Evolutionary conservation across 35 echinoderm and acorn worm genomes (phyloP), one percentile per base, ranked within the genome.

Genomic region (Holothuria glaberrima): DNA sequence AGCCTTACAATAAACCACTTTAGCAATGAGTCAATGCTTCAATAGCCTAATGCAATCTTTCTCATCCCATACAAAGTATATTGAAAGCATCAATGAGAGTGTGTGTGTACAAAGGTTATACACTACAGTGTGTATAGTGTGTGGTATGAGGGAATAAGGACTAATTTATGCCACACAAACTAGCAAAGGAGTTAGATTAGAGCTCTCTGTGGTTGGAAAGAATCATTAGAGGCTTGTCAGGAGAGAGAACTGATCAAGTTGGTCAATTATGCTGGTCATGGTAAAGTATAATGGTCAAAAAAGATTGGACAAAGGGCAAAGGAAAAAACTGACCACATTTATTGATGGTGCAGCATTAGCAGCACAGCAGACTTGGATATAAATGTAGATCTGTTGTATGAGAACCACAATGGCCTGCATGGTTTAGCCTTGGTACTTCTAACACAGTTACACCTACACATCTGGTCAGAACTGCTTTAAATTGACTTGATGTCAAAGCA

Each of bases 1-100:
- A 75, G 71, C 71, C 71, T 48, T 75, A 75, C 71, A 75, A 75
- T 41, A 32, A 75, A 38, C 71, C 29, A 31, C 31, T 75, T n/a
- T 21, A 41, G 71, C 29, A n/a, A 75, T 75, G 71, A 75, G 71
- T 48, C 71, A 31, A 38, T 75, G 71, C 71, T 38, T 75, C 34
- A 75, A 75, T 31, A 75, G 71, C 71, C 71, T 75, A 75, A 75
- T 75, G 34, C 71, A 75, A 75, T 75, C 71, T 38, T 21, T 75
- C 71, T 35, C 28, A 41, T 32, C 29, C 20, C 34, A 75, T 20
- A 75, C 33, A 75, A 19, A 75, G n/a, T n/a, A 75, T 21, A 72
- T 34, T 32, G 31, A 75, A 54, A 54, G 50, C 50, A 54, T 54
- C 33, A 45, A 75, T n/a, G 20, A 75, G 71, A 75, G 71, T n/a